Evolutionary conservation across 2,888 invertebrate genomes (phyloP).

Genomic region (Drosophila yooni): DNA sequence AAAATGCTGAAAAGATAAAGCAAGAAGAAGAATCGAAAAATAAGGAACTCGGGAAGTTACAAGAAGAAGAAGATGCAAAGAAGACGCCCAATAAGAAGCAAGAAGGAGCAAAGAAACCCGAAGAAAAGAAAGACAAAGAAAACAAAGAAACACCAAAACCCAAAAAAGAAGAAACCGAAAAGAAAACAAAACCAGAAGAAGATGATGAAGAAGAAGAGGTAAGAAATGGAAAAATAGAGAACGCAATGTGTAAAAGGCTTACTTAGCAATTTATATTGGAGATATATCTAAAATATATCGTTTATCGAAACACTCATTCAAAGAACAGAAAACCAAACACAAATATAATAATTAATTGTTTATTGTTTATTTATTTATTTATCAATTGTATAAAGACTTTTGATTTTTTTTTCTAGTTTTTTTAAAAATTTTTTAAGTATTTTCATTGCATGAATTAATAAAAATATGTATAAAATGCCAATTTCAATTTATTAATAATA

Average conservation of each 20-base stretch:
- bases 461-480: not conserved
- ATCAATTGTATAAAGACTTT: not conserved
- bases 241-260: not conserved
- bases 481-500: not conserved
- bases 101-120: not conserved
- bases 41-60: not conserved
- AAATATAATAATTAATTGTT: not conserved
- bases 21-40: slow-evolving; percentile 12
- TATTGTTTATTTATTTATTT: not conserved
- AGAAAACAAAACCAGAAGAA: not conserved
- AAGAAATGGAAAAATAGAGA: not conserved
- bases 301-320: not conserved
- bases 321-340: not conserved
- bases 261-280: not conserved
- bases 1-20: slow-evolving; percentile 25
- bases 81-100: not conserved
- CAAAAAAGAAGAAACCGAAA: not conserved
- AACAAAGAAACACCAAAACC: not conserved
- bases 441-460: not conserved
- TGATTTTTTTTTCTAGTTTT: not conserved
- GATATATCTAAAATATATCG: not conserved
- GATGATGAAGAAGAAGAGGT: not conserved
- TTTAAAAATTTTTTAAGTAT: not conserved
- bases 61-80: not conserved
- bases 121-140: not conserved